Evolutionary conservation across 1,140 invertebrate species (phyloP), one percentile per base, ranked within the genome.

Genomic region (Dendrolimus kikuchii): DNA sequence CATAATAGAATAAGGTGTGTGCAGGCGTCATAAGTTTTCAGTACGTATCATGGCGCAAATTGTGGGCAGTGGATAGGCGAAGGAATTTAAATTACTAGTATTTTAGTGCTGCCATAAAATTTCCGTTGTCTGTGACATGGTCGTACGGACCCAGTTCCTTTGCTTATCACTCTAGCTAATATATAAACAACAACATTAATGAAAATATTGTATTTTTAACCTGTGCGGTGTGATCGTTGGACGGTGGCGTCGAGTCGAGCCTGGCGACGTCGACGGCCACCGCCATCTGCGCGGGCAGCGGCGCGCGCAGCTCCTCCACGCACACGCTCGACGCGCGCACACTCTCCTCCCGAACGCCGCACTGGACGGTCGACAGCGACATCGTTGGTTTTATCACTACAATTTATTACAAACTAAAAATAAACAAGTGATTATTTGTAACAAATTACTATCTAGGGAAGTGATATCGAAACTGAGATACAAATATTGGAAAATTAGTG

Each of bases 361-460:
- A 49, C 47, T 40, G 6, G 53, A 45, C 50, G 53, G 56, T 44
- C 5, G 61, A 60, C 39, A 60, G n/a, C 5, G 63, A 62, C 37
- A 62, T 51, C 6, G 69, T 54, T 2, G 61, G 53, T 7, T 68
- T 73, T 43, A 73, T 63, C 44, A 68, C 67, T 68, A 47, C n/a
- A 46, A 47, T 2, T 10, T 8, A 8, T 9, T 9, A 2, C 44
- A 48, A 47, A 37, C 38, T 37, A 2, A 36, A 47, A 46, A 36
- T 6, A 8, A 53, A 38, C 5, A 42, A 8, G 5, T 48, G 9
- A 42, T 23, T 39, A 7, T 39, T 7, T 40, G 7, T 23, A 23
- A 23, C 23, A 23, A 23, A 23, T 23, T 23, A 23, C 23, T 23
- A 23, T 3, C 23, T 23, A 23, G 1, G 23, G 23, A 23, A 23